Evolutionary conservation across 2,797 vertebrate species (phyloP).

Genomic region (Okamejei kenojei): DNA sequence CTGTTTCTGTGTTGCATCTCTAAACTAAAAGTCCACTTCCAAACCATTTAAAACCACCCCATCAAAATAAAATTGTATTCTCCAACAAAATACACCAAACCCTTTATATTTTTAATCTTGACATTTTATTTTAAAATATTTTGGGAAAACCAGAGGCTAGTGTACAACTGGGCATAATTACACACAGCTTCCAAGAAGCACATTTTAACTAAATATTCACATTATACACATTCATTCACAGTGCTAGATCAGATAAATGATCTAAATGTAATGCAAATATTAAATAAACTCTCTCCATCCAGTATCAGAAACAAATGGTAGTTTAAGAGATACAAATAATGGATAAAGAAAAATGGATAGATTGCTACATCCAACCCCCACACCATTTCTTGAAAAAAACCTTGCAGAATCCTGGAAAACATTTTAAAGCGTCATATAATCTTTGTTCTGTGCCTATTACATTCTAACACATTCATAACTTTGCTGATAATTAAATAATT

Average conservation of each 20-base stretch:
- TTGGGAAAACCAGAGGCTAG: background rate
- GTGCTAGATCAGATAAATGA: background rate
- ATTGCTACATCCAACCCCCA: background rate
- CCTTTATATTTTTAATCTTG: background rate
- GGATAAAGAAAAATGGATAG: background rate
- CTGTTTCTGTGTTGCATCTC: too few relatives aligned
- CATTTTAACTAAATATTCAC: background rate
- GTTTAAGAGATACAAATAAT: background rate
- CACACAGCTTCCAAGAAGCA: slow-evolving; percentile 27
- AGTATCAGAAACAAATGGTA: background rate
- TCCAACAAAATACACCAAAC: background rate
- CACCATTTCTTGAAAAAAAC: background rate
- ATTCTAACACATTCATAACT: background rate
- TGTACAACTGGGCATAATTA: slow-evolving; percentile 19
- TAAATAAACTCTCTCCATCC: slow-evolving; percentile 10
- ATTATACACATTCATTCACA: slow-evolving; percentile 21
- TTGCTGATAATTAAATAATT: slow-evolving; percentile 13
- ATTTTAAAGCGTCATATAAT: background rate
- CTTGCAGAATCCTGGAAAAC: background rate
- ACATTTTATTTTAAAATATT: slow-evolving; percentile 21
- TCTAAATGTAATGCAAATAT: background rate
- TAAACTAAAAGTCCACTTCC: too few relatives aligned
- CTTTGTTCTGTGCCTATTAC: background rate
- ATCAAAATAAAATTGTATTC: background rate
- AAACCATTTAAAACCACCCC: background rate